phyloP scores from a whole-genome alignment of 2,797 vertebrate genomes.

The Cuniculus paca region DNA sequence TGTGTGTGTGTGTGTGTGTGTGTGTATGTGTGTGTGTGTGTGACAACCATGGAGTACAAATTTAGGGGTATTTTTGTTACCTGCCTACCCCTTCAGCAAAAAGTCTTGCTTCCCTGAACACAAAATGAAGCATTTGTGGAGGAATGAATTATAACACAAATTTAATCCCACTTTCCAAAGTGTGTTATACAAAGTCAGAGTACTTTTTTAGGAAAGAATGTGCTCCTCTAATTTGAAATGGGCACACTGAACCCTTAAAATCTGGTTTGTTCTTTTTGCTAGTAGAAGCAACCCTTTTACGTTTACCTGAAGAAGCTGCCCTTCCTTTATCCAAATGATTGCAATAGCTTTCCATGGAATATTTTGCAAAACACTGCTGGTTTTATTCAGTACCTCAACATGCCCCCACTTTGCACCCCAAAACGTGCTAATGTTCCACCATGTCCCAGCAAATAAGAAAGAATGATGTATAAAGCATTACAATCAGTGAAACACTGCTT shows the following conservation, averaged over 20 bases:
- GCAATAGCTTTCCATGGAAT: neutral
- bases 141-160: neutral
- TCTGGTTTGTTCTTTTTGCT: neutral
- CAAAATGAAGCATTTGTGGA: neutral
- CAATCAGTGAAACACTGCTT: too few species aligned
- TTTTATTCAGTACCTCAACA: neutral
- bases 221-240: neutral
- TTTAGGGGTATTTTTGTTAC: neutral
- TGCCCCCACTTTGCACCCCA: neutral
- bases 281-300: neutral
- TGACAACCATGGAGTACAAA: neutral
- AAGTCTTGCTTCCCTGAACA: neutral
- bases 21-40: neutral
- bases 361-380: neutral
- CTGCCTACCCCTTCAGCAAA: neutral
- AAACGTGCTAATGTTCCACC: neutral
- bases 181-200: neutral
- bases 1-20: neutral
- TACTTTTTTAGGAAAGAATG: neutral
- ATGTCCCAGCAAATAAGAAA: neutral
- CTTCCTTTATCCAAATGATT: neutral
- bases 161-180: neutral
- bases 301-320: neutral
- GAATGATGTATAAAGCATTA: neutral
- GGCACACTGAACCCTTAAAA: neutral